Conservation (phyloP, 2,888 invertebrate species). For the Nomada fucata region DNA sequence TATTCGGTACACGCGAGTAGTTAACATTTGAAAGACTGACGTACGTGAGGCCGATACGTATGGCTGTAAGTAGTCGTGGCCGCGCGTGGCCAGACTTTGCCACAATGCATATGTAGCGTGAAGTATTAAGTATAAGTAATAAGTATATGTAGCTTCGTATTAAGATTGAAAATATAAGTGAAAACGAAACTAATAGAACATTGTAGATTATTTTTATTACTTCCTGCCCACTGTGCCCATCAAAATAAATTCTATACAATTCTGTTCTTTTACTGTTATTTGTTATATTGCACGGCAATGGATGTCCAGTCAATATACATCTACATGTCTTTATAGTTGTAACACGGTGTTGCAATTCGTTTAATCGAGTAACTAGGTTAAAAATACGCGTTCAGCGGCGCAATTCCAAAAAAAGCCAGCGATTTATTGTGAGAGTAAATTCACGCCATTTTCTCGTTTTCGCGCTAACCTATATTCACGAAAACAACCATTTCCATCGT, state of each 20-base stretch:
- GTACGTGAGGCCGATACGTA: neutral
- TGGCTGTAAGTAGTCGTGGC: neutral
- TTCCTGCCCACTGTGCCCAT: too few relatives aligned
- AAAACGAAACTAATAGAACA: too few relatives aligned
- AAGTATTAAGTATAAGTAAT: too few relatives aligned
- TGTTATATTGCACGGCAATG: too few relatives aligned
- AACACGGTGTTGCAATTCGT: neutral
- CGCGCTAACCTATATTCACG: conserved; percentile 15
- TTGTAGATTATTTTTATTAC: too few relatives aligned
- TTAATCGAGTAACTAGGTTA: neutral
- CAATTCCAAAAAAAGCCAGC: neutral
- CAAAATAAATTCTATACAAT: too few relatives aligned
- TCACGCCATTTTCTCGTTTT: neutral
- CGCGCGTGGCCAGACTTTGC: too few relatives aligned
- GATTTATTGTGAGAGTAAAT: conserved; percentile 7
- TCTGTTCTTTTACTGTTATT: too few relatives aligned
- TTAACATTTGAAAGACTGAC: neutral
- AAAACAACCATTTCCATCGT: conserved; percentile 19
- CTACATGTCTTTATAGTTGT: neutral
- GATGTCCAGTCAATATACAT: too few relatives aligned
- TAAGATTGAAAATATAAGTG: too few relatives aligned
- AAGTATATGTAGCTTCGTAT: too few relatives aligned
- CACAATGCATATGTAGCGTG: too few relatives aligned
- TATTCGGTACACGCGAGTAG: neutral
- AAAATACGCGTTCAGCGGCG: neutral